These are phyloP conservation scores for Pissodes strobi DNA, from an alignment of 1,140 invertebrate genomes.

Conservation along the genomic window DNA sequence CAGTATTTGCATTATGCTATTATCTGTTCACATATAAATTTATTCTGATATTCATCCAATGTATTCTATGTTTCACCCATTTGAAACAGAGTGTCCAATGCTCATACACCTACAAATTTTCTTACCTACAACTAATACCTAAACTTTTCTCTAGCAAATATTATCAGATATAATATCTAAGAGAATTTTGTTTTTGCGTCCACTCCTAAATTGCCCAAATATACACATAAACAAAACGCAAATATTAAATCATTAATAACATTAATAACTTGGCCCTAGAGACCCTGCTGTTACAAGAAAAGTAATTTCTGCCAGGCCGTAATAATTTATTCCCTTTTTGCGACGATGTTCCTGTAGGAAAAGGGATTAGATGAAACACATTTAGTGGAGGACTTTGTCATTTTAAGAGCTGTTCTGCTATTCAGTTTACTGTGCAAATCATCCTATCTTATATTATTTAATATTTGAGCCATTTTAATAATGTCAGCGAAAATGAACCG, in stretches of 20 bases:
- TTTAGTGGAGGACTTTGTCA: conserved; percentile 27
- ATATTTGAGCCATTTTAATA: no score
- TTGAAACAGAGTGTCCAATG: no score
- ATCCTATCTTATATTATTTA: conserved; percentile 22
- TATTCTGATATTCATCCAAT: no score
- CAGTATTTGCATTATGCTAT: no score
- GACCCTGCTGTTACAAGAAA: conserved; percentile 19
- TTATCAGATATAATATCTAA: not conserved
- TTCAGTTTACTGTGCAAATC: conserved; percentile 27
- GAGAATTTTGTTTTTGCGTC: not conserved
- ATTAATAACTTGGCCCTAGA: conserved; percentile 25
- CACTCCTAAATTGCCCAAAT: not conserved
- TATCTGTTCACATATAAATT: no score
- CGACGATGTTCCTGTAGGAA: conserved; percentile 10
- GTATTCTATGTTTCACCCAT: no score
- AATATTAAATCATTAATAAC: conserved; percentile 29
- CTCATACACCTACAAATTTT: no score
- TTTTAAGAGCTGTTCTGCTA: conserved; percentile 23
- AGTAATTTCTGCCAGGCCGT: conserved; percentile 23
- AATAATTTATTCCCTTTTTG: conserved; percentile 31
- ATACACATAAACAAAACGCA: conserved; percentile 22
- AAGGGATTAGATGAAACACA: conserved; percentile 24
- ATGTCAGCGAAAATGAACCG: conserved; percentile 15
- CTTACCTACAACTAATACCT: no score
- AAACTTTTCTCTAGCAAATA: not conserved